Evolutionary conservation across 1,140 invertebrate genomes (phyloP).

Genomic region (Cherax quadricarinatus): DNA sequence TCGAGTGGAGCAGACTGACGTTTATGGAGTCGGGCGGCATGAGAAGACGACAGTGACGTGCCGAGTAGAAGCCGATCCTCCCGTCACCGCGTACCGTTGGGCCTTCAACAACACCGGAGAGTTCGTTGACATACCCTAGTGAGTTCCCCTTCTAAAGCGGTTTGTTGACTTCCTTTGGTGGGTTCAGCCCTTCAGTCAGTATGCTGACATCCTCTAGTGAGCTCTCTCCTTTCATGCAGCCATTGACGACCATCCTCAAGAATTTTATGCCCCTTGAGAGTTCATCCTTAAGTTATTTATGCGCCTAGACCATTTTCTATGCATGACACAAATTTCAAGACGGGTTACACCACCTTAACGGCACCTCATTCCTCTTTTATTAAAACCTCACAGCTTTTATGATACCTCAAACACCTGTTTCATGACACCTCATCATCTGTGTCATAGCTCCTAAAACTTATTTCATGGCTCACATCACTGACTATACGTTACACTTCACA

Average conservation of each 20-base stretch:
- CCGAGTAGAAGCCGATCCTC: conserved; percentile 73
- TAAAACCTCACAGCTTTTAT: too few relatives aligned
- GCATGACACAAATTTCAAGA: too few relatives aligned
- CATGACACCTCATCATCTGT: too few relatives aligned
- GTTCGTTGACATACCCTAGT: conserved; percentile 69
- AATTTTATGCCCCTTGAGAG: neutral
- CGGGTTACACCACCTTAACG: too few relatives aligned
- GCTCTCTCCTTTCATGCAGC: neutral
- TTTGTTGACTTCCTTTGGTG: conserved; percentile 68
- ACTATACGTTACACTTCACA: too few relatives aligned
- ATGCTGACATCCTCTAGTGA: neutral
- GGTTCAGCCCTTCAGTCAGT: neutral
- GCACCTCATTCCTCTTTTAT: too few relatives aligned
- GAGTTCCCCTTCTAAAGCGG: neutral
- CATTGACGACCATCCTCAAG: neutral
- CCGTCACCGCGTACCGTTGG: conserved; percentile 73
- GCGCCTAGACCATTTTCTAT: too few relatives aligned
- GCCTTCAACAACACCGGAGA: conserved; percentile 73
- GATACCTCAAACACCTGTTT: too few relatives aligned
- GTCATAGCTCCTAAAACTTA: too few relatives aligned
- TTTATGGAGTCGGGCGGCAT: conserved; percentile 67
- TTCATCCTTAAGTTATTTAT: too few relatives aligned
- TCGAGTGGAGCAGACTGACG: conserved; percentile 66
- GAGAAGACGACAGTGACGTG: conserved; percentile 73
- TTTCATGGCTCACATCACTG: too few relatives aligned